phyloP scores from a whole-genome alignment of 2,797 vertebrate species.

The Echeneis naucrates region DNA sequence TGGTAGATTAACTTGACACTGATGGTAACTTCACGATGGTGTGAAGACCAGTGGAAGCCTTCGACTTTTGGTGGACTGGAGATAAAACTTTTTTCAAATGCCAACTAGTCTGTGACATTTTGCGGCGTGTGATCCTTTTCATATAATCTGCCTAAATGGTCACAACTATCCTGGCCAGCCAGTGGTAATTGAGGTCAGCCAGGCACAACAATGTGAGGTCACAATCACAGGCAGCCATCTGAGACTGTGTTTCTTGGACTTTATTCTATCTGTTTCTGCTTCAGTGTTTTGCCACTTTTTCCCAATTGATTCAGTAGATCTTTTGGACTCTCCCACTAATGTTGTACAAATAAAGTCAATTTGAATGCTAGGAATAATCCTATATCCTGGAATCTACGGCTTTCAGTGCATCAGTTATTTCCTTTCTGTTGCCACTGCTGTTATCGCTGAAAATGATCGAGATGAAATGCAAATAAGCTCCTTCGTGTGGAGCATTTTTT shows the following conservation, averaged over 20 bases:
- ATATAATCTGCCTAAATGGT: conserved; percentile 76
- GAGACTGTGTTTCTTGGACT: conserved; percentile 17
- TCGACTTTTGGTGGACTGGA: conserved; percentile 76
- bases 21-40: conserved; percentile 64
- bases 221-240: conserved; percentile 49
- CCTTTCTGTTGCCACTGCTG: not conserved
- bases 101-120: conserved; percentile 86
- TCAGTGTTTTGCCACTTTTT: conserved; percentile 5
- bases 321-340: conserved; percentile 7
- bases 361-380: conserved; percentile 10
- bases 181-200: conserved; percentile 78
- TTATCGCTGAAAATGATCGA: conserved; percentile 16
- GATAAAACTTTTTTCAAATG: conserved; percentile 86
- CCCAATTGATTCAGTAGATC: conserved; percentile 26
- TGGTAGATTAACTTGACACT: conserved; percentile 62
- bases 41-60: conserved; percentile 63
- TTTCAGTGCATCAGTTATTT: not conserved
- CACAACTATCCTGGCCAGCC: conserved; percentile 58
- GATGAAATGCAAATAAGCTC: conserved; percentile 35
- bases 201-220: conserved; percentile 63
- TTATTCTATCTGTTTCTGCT: conserved; percentile 15
- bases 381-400: not conserved
- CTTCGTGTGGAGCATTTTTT: conserved; percentile 27
- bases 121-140: conserved; percentile 70
- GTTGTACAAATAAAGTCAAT: not conserved